A percentile compares a stretch with the other conserved stretches of the same genome.
Evolutionary conservation across 2,797 vertebrate species (phyloP).

Genomic region (Cyprinodon diabolis): DNA sequence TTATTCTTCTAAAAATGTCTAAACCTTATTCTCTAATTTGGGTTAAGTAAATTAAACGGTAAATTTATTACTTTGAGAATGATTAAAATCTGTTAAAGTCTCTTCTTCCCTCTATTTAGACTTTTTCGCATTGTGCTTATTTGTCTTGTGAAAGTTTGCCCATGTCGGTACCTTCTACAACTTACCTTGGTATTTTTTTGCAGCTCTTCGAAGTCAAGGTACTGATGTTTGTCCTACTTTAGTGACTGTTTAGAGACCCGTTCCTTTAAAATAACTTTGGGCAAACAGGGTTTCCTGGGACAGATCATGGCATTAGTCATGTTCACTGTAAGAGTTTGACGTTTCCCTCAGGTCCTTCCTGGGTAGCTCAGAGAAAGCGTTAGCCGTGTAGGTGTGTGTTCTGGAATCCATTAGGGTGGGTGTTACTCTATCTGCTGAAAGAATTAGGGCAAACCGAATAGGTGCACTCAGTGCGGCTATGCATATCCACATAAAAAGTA

Average conservation of each 20-base stretch:
- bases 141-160: constrained; percentile 27
- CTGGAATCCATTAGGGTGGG: constrained; percentile 50
- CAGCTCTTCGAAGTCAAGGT: constrained; percentile 57
- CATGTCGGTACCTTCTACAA: constrained; percentile 39
- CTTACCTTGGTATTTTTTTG: constrained; percentile 42
- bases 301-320: constrained; percentile 33
- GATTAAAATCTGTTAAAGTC: not conserved
- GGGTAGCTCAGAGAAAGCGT: constrained; percentile 26
- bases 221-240: constrained; percentile 29
- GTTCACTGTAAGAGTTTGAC: constrained; percentile 12
- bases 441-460: constrained; percentile 58
- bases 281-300: constrained; percentile 34
- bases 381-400: constrained; percentile 23
- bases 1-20: not conserved
- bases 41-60: not conserved
- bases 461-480: constrained; percentile 16
- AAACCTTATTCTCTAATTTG: not conserved
- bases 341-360: constrained; percentile 27
- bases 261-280: constrained; percentile 38
- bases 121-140: constrained; percentile 1
- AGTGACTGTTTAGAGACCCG: constrained; percentile 29
- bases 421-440: constrained; percentile 56
- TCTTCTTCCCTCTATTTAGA: not conserved
- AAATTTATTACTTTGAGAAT: too few relatives aligned
- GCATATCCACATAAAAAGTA: constrained; percentile 14